Evolutionary conservation across 2,888 invertebrate genomes (phyloP).

Genomic region (Catocala nupta): DNA sequence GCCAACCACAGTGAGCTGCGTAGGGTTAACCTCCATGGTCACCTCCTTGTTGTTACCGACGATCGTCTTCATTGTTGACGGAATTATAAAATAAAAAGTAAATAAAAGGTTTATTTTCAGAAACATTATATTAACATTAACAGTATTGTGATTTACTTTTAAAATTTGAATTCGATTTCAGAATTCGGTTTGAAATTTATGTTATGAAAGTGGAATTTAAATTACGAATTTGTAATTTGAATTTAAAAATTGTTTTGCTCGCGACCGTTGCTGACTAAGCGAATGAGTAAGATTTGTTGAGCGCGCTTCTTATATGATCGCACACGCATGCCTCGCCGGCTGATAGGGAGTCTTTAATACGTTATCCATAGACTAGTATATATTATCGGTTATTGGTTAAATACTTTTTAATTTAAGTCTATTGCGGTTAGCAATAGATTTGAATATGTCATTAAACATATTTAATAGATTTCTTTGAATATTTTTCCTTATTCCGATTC

Average conservation of each 20-base stretch:
- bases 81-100: conserved; percentile 41
- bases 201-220: conserved; percentile 23
- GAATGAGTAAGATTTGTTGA: conserved; percentile 44
- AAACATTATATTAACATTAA: too few relatives aligned
- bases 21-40: conserved; percentile 78
- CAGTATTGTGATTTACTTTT: conserved; percentile 15
- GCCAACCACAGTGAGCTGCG: conserved; percentile 77
- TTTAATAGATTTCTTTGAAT: too few relatives aligned
- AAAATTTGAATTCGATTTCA: conserved; percentile 30
- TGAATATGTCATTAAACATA: too few relatives aligned
- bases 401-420: too few relatives aligned
- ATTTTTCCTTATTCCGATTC: too few relatives aligned
- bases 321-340: conserved; percentile 50
- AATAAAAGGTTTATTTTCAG: too few relatives aligned
- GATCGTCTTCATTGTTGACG: conserved; percentile 77
- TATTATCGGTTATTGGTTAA: conserved; percentile 1
- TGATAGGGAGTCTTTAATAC: conserved; percentile 63
- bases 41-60: conserved; percentile 84
- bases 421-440: too few relatives aligned
- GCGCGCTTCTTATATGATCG: conserved; percentile 50
- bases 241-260: conserved; percentile 10
- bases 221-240: conserved; percentile 14
- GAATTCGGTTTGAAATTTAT: conserved; percentile 25
- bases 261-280: conserved; percentile 33
- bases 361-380: background rate